Conservation (phyloP, 2,113 vertebrate genomes). For the Petromus typicus region DNA sequence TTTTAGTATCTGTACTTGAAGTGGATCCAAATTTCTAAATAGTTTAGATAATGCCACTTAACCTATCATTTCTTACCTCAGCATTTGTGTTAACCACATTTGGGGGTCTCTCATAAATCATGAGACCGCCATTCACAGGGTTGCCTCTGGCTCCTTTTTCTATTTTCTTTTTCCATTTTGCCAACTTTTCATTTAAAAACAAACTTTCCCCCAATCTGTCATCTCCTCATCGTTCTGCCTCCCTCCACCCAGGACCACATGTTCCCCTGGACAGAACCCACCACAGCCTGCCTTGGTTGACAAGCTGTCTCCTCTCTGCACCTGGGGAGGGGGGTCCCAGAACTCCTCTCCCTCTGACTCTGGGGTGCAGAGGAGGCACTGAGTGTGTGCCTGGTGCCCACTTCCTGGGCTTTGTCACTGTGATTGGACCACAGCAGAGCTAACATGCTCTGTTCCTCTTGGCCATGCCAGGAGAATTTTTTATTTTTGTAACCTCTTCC, state of each 20-base stretch:
- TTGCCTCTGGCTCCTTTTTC: not conserved
- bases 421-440: not conserved
- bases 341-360: not conserved
- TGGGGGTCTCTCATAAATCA: not conserved
- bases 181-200: constrained; percentile 27
- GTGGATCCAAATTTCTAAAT: not conserved
- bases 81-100: not conserved
- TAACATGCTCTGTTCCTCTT: not conserved
- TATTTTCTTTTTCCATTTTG: not conserved
- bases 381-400: not conserved
- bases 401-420: not conserved
- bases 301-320: accelerated
- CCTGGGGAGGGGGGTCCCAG: not conserved
- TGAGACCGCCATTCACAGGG: not conserved
- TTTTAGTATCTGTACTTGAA: constrained; percentile 13
- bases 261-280: not conserved
- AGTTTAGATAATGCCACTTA: constrained; percentile 31
- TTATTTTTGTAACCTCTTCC: not conserved
- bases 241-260: accelerated
- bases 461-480: not conserved
- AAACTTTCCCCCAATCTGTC: not conserved
- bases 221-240: not conserved
- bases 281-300: not conserved
- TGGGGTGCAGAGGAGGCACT: not conserved
- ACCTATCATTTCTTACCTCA: not conserved